Evolutionary conservation across 2,888 invertebrate genomes (phyloP).

Genomic region (Pseudolycoriella hygida): DNA sequence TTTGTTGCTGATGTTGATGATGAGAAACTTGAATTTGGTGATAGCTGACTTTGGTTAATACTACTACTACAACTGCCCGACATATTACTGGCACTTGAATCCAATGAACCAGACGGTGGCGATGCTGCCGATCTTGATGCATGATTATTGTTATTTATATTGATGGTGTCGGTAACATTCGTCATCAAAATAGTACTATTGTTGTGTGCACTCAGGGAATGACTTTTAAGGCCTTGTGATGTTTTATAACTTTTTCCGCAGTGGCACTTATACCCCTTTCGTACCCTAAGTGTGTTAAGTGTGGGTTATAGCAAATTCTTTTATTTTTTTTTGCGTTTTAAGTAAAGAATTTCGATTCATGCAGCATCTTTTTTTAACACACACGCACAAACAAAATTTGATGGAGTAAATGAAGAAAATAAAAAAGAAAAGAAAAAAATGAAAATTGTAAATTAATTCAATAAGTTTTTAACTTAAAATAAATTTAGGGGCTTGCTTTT

Average conservation of each 20-base stretch:
- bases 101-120: constrained; percentile 28
- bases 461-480: no score
- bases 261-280: constrained; percentile 64
- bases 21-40: constrained; percentile 13
- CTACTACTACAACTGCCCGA: constrained; percentile 27
- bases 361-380: not conserved
- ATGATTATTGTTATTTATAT: constrained; percentile 1
- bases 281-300: constrained; percentile 36
- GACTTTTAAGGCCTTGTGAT: constrained; percentile 57
- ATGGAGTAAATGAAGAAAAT: no score
- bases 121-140: constrained; percentile 18
- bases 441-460: no score
- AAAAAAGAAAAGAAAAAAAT: no score
- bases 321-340: not conserved
- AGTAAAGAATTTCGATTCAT: not conserved
- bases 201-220: constrained; percentile 33
- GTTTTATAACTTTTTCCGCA: constrained; percentile 79
- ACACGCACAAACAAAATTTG: no score
- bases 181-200: no score
- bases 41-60: constrained; percentile 10
- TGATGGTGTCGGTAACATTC: constrained; percentile 13
- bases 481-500: no score
- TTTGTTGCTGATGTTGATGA: not conserved
- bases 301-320: not conserved
- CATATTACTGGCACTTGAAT: constrained; percentile 29